Evolutionary conservation across 1,140 invertebrate genomes (phyloP), one percentile per base, ranked within the genome.

Genomic region (Dinoponera quadriceps): DNA sequence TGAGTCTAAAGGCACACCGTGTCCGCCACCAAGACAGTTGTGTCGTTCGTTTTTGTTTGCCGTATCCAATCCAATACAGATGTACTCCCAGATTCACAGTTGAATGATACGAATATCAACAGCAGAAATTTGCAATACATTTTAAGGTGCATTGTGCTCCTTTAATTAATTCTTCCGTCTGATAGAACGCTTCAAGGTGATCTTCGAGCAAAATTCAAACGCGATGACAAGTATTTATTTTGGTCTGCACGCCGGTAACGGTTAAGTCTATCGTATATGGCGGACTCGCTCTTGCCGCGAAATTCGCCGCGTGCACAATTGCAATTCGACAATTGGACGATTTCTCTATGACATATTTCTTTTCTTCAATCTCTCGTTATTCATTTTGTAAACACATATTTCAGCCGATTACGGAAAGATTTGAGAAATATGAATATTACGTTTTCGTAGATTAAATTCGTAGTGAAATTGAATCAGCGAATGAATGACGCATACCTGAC

Each of bases 41-140:
- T 73, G 3, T 92, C 91, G 2, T 90, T 82, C 0, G 78, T 4
- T 7, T 72, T 20, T 14, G 85, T 86, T 63, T 78, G 73, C 93
- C 93, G 94, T 18, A 94, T 49, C 94, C 94, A 94, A 78, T 86
- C 82, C 0, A 94, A 71, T n/a, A 94, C 63, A 2, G 92, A 92
- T 11, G 90, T 54, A 0, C 33, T 51, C 2, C n/a, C 49, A 33
- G 51, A 0, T n/a, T 82, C 33, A 48, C 38, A 69, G 18, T 44
- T 59, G 18, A 59, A 14, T 0, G 9, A 48, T 20, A 48, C 1
- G 0, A 71, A 44, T 18, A 9, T 44, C 7, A 57, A 11, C 14
- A 80, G 3, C 3, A 80, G 2, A 9, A 66, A 13, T 14, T 38
- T 44, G 33, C 3, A 11, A 9, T 78, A 3, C 51, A 80, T 71